Conservation (phyloP, 2,797 vertebrate genomes). For the Lerista edwardsae region DNA sequence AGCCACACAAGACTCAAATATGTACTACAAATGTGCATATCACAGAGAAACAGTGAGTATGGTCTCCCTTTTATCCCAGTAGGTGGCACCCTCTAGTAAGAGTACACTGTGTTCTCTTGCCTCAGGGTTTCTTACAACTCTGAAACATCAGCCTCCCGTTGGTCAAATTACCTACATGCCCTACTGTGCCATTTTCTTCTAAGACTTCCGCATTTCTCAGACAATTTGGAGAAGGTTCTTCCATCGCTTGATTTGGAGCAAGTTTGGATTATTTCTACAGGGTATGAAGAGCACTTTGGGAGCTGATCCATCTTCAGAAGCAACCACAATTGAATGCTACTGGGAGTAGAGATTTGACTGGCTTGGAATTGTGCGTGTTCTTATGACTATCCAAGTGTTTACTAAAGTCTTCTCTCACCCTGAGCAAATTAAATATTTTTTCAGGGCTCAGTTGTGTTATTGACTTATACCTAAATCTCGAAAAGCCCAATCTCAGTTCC, state of each 20-base stretch:
- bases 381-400: not conserved
- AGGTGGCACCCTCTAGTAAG: constrained; percentile 6
- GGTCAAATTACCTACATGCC: not conserved
- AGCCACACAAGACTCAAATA: no score
- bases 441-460: not conserved
- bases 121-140: not conserved
- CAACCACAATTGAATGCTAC: no score
- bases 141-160: not conserved
- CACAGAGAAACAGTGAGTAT: not conserved
- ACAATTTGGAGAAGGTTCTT: not conserved
- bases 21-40: not conserved
- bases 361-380: not conserved
- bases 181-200: not conserved
- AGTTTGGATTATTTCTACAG: not conserved
- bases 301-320: no score
- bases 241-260: not conserved
- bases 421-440: not conserved
- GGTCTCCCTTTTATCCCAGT: not conserved
- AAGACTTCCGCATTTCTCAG: not conserved
- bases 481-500: not conserved
- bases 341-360: not conserved
- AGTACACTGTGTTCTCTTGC: not conserved
- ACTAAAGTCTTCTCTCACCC: no score
- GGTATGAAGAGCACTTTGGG: no score
- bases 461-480: not conserved